Evolutionary conservation across 2,888 invertebrate genomes (phyloP).

Genomic region (Polymixis lichenea): DNA sequence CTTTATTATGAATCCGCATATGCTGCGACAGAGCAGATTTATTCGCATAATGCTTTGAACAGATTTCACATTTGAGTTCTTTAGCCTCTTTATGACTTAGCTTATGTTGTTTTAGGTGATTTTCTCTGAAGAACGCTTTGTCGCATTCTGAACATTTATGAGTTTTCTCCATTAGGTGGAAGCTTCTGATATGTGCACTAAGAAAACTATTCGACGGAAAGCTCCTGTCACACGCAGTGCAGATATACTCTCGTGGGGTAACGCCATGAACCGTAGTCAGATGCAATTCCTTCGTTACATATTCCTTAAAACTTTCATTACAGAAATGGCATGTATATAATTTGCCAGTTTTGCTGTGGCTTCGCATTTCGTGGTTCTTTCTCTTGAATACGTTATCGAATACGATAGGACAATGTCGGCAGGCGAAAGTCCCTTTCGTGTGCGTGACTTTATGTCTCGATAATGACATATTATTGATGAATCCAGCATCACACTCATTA

Average conservation of each 20-base stretch:
- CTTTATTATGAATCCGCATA: conserved; percentile 74
- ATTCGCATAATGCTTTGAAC: conserved; percentile 75
- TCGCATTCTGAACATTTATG: conserved; percentile 67
- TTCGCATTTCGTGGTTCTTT: conserved; percentile 81
- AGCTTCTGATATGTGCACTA: conserved; percentile 47
- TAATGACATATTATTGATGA: conserved; percentile 71
- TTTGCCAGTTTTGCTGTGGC: conserved; percentile 66
- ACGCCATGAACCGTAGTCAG: conserved; percentile 55
- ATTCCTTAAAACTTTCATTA: conserved; percentile 69
- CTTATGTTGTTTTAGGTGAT: conserved; percentile 77
- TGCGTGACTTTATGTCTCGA: conserved; percentile 72
- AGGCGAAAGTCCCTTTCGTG: conserved; percentile 72
- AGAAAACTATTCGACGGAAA: conserved; percentile 40
- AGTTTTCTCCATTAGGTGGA: conserved; percentile 71
- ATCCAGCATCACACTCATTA: conserved; percentile 75
- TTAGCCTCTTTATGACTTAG: conserved; percentile 82
- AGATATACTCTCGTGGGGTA: conserved; percentile 28
- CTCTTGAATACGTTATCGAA: conserved; percentile 82
- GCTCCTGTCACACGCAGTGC: conserved; percentile 51
- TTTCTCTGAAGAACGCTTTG: conserved; percentile 63
- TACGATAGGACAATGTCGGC: conserved; percentile 78
- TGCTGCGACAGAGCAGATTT: conserved; percentile 78
- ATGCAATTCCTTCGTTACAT: conserved; percentile 68
- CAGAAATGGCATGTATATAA: conserved; percentile 72
- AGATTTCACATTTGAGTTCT: conserved; percentile 80